Evolutionary conservation across 2,113 vertebrate genomes (phyloP), one percentile per base, ranked within the genome.

Genomic region (Scytalopus superciliaris): DNA sequence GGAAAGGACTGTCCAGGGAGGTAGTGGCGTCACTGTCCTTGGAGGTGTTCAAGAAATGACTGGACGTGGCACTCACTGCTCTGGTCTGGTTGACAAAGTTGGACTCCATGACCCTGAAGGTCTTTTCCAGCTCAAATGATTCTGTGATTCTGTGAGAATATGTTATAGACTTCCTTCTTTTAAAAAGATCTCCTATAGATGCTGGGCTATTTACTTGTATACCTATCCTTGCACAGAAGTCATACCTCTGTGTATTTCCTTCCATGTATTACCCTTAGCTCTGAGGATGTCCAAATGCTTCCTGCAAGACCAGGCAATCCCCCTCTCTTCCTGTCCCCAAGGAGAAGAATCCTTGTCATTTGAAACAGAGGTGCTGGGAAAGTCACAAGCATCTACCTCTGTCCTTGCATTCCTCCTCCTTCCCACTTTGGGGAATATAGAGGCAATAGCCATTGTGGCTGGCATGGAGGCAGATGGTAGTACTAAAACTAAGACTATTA

Each of bases 401-500:
- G 28, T 63, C 85, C 42, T 45, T 68, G 40, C 55, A 53, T 74
- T 56, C 33, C 73, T 45, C 24, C 42, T 84, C 56, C 83, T 91
- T 25, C 64, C 44, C 7, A 0, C 79, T 44, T 79, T 52, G 70
- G 79, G 44, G 7, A 47, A 69, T 47, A 37, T 23, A 56, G 53
- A 67, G 67, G 45, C 68, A 67, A 84, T 44, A 35, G 52, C 23
- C 68, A 60, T 40, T 33, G 63, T 75, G 68, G 53, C n/a, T 76
- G 76, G 19, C 81, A 81, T 50, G 11, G 66, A 94, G 79, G 86
- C 60, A 94, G 80, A 96, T 92, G 70, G 63, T 56, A 87, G 39
- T 23, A 90, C 57, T 87, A 79, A 81, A 86, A 55, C 10, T 44
- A 93, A 91, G 56, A 95, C 92, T 89, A 93, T 95, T 97, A 97